Evolutionary conservation across 2,888 invertebrate species (phyloP).

Genomic region (Pristionchus mayeri): DNA sequence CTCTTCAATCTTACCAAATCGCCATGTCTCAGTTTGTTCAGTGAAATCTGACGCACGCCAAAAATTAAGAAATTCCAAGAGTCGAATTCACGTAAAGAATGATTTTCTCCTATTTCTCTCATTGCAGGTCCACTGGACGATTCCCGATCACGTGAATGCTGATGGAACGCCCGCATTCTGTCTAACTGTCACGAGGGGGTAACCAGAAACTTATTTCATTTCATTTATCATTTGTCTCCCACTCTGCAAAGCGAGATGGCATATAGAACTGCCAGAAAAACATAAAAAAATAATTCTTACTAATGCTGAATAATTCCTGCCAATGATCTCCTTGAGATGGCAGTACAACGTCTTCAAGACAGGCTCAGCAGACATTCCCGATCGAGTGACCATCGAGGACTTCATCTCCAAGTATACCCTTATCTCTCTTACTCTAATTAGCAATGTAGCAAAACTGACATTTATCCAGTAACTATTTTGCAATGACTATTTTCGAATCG

Average conservation of each 20-base stretch:
- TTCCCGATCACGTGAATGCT: slow-evolving; percentile 71
- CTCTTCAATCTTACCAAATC: too few relatives aligned
- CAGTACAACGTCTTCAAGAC: slow-evolving; percentile 76
- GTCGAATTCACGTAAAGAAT: too few relatives aligned
- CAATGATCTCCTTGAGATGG: too few relatives aligned
- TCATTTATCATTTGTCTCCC: too few relatives aligned
- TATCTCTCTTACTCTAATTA: too few relatives aligned
- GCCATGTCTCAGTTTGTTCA: too few relatives aligned
- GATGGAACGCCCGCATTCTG: slow-evolving; percentile 75
- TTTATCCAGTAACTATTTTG: too few relatives aligned
- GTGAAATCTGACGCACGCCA: too few relatives aligned
- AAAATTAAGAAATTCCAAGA: too few relatives aligned
- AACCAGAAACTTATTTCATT: background rate
- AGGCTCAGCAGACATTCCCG: slow-evolving; percentile 69
- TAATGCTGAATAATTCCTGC: background rate
- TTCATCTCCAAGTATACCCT: slow-evolving; percentile 60
- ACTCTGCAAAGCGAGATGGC: background rate
- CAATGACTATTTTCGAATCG: too few relatives aligned
- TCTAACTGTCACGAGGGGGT: slow-evolving; percentile 65
- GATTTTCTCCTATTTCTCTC: too few relatives aligned
- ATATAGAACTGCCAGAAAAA: background rate
- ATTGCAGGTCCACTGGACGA: slow-evolving; percentile 74
- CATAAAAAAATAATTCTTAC: background rate
- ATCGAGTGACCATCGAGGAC: slow-evolving; percentile 72
- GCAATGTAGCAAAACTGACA: too few relatives aligned